Percentiles rank a stretch among this genome's conserved stretches.
These are phyloP conservation scores for Sepioteuthis lessoniana DNA, from an alignment of 2,888 invertebrate species.

Conservation along the genomic window DNA sequence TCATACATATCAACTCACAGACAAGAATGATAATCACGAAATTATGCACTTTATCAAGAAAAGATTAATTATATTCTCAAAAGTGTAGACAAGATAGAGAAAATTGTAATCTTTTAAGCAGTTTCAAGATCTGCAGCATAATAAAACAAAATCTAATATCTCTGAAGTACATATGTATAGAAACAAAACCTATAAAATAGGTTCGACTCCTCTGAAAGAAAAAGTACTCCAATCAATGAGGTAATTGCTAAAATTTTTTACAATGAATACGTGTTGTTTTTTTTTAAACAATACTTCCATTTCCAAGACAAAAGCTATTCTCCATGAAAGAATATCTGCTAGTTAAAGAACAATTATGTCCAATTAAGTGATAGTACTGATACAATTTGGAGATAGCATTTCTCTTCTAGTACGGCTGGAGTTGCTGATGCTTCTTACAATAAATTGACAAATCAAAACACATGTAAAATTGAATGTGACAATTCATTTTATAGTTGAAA, in stretches of 20 bases:
- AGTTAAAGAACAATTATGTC: slow-evolving; percentile 23
- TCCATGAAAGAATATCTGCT: not conserved
- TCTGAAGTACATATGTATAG: not conserved
- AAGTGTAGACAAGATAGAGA: not conserved
- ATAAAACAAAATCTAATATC: not conserved
- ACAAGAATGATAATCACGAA: not conserved
- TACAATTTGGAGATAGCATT: not conserved
- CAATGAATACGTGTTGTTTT: not conserved
- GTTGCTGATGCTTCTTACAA: not conserved
- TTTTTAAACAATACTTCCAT: not conserved
- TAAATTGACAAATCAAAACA: not conserved
- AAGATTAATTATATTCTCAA: not conserved
- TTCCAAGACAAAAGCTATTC: not conserved
- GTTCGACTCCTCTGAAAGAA: not conserved
- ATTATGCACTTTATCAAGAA: not conserved
- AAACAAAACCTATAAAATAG: not conserved
- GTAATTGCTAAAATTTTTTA: slow-evolving; percentile 23
- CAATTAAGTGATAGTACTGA: slow-evolving; percentile 12
- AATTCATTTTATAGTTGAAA: not conserved
- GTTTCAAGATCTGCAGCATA: not conserved
- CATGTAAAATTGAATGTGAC: not conserved
- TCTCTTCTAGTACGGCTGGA: not conserved
- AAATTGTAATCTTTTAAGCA: not conserved
- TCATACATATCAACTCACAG: not conserved
- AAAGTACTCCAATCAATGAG: slow-evolving; percentile 11